Conservation (phyloP, 2,797 vertebrate genomes). For the Myripristis murdjan region DNA sequence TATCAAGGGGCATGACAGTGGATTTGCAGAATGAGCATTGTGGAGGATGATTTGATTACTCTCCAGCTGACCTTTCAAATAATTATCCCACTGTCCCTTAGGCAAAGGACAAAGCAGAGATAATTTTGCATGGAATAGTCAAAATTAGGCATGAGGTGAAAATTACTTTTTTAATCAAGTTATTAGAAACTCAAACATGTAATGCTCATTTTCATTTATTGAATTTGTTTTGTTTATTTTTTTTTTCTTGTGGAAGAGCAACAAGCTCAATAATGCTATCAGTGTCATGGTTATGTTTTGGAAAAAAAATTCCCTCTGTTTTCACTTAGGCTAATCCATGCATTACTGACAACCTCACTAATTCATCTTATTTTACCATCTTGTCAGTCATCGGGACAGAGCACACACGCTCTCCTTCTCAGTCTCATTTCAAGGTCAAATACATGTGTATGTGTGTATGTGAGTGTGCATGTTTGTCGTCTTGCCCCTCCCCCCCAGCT, state of each 20-base stretch:
- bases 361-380: conserved; percentile 60
- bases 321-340: conserved; percentile 43
- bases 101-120: conserved; percentile 51
- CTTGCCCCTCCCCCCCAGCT: conserved; percentile 67
- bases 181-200: conserved; percentile 5
- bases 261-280: background rate
- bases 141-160: conserved; percentile 7
- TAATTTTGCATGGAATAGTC: conserved; percentile 40
- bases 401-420: conserved; percentile 41
- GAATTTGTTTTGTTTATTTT: conserved; percentile 5
- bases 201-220: background rate
- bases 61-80: conserved; percentile 70
- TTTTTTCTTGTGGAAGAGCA: background rate
- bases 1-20: conserved; percentile 54
- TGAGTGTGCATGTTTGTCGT: background rate
- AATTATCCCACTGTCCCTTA: conserved; percentile 66
- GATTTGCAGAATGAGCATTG: conserved; percentile 61
- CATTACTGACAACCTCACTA: conserved; percentile 46
- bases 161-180: conserved; percentile 11
- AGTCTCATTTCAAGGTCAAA: conserved; percentile 80
- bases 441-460: conserved; percentile 23
- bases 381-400: conserved; percentile 59
- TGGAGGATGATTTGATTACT: conserved; percentile 71
- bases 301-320: conserved; percentile 8
- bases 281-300: background rate